Base-by-base conservation (phyloP, 2,113 vertebrate species). In the Hyaena hyaena region DNA sequence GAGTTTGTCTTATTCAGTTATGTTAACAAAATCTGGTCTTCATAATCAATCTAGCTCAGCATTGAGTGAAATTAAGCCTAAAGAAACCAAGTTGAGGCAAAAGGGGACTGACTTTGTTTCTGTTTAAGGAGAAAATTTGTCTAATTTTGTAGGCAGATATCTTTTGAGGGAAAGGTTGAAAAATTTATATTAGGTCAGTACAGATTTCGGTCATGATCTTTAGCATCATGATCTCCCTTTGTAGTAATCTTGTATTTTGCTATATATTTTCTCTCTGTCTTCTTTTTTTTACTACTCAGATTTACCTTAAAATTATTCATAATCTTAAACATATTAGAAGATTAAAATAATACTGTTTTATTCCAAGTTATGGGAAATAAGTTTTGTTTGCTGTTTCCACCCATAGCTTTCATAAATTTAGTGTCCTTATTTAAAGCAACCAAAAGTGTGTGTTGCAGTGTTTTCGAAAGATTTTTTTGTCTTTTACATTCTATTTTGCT, bases 391-490 rank as follows among this genome's bases (percentile, higher is more conserved):
- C 76, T 66, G 24, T 91, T 94, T 58, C 35, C 31, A 33, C 45
- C 43, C 14, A 10, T 55, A 58, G 4, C 50, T 53, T 91, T 88
- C 7, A 12, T 58, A 91, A 87, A 82, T 66, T 85, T 88, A 50
- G 11, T 58, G 14, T 26, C 35, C 10, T 90, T 93, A 91, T 84
- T 96, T 96, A 74, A 92, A 85, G 58, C 35, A 33, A 26, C 53
- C 31, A 45, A 92, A 92, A 45, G 17, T 83, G 14, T 68, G 39
- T 84, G 28, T 92, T 81, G 14, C 61, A 88, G 9, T 91, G n/a
- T 93, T 96, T 84, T 84, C n/a, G 65, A 92, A 83, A 89, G 26
- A 55, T 39, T 39, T 39, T 39, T 39, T 95, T 90, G 23, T 76
- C 21, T 71, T 79, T 73, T 48, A 48, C 33, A 33, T 65, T 93